Percentiles rank a stretch among this genome's conserved stretches.
Evolutionary conservation across 1,140 invertebrate genomes (phyloP).

Genomic region (Drosophila truncata): DNA sequence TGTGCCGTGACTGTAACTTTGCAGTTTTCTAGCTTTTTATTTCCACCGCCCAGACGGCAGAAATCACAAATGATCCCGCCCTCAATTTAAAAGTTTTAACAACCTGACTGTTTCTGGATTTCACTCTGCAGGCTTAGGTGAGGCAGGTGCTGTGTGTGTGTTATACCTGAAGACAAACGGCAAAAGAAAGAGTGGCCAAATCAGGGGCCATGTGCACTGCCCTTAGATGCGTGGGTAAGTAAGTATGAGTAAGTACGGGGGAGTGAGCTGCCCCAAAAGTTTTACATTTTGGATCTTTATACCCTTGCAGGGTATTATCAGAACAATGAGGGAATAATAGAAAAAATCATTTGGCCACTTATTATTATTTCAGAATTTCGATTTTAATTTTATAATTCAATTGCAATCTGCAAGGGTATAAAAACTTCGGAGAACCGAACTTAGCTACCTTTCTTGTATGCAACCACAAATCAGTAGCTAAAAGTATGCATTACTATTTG

Average conservation of each 20-base stretch:
- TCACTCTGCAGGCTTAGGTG: background rate
- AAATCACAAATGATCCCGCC: constrained; percentile 73
- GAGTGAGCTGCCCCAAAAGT: constrained; percentile 51
- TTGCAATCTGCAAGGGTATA: too few species aligned
- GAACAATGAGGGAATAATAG: too few species aligned
- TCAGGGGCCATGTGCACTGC: constrained; percentile 52
- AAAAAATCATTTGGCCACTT: too few species aligned
- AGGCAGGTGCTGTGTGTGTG: constrained; percentile 21
- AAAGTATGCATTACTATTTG: constrained; percentile 34
- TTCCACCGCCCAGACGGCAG: constrained; percentile 44
- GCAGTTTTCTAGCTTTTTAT: constrained; percentile 31
- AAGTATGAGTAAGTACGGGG: background rate
- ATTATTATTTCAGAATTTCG: too few species aligned
- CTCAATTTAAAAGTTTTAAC: constrained; percentile 83
- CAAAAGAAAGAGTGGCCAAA: constrained; percentile 67
- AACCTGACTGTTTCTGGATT: constrained; percentile 63
- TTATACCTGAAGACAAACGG: constrained; percentile 36
- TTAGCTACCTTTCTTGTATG: too few species aligned
- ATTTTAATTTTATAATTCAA: too few species aligned
- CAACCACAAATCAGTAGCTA: constrained; percentile 36
- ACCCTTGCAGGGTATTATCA: too few species aligned
- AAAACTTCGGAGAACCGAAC: too few species aligned
- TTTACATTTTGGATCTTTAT: constrained; percentile 56
- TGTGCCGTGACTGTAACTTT: constrained; percentile 67
- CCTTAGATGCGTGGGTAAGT: background rate